A percentile compares a stretch with the other conserved stretches of the same genome.
Evolutionary conservation across 2,113 vertebrate genomes (phyloP).

Genomic region (Apodemus sylvaticus): DNA sequence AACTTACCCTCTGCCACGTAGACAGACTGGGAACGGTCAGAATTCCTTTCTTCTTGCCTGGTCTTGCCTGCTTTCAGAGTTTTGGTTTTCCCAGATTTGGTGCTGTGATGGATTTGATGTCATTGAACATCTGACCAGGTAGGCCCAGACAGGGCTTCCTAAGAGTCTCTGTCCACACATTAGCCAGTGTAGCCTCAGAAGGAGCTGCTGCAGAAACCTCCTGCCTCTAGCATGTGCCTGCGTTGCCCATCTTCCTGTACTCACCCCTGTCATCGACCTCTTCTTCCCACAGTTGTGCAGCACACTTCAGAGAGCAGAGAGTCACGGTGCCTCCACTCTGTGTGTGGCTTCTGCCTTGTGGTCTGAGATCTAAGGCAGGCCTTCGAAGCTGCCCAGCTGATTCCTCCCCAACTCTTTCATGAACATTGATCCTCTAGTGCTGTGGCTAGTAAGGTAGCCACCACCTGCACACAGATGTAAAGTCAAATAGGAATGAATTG

Average conservation of each 20-base stretch:
- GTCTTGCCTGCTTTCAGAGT: not conserved
- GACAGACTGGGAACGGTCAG: not conserved
- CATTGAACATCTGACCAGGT: not conserved
- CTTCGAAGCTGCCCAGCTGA: not conserved
- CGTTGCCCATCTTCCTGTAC: not conserved
- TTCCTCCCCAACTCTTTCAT: not conserved
- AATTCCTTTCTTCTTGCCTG: not conserved
- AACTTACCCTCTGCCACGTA: not conserved
- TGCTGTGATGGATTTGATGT: not conserved
- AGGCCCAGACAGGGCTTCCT: not conserved
- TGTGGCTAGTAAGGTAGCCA: not conserved
- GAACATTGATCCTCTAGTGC: not conserved
- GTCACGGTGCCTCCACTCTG: not conserved
- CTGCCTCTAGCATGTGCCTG: not conserved
- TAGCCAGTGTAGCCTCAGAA: not conserved
- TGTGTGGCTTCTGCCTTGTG: not conserved
- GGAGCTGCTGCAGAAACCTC: not conserved
- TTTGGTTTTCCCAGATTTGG: not conserved
- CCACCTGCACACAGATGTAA: too few species aligned
- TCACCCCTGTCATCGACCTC: not conserved
- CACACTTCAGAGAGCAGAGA: not conserved
- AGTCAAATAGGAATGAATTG: not conserved
- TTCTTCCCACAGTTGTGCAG: not conserved
- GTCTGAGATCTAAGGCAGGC: not conserved
- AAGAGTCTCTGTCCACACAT: not conserved